phyloP scores from a whole-genome alignment of 2,113 vertebrate species.

The Nematolebias whitei region DNA sequence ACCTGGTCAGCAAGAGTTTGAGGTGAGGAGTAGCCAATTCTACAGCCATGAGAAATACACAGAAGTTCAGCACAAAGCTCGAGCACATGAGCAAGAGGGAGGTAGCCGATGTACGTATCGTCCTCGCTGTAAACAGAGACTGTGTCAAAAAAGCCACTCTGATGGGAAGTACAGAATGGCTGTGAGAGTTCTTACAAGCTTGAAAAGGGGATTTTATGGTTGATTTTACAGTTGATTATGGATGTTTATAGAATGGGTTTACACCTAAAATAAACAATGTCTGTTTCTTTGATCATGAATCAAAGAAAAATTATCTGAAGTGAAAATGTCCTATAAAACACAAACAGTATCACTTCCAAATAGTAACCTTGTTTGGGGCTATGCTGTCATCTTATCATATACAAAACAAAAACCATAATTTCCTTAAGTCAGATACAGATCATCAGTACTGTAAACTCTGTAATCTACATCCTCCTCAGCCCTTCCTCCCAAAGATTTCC shows the following conservation, averaged over 20 bases:
- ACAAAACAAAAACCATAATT: slow-evolving; percentile 9
- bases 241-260: not conserved
- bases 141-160: not conserved
- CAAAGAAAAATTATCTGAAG: too few relatives aligned
- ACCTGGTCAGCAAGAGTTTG: slow-evolving; percentile 95
- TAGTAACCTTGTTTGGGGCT: not conserved
- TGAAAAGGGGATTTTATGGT: too few relatives aligned
- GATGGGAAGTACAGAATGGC: too few relatives aligned
- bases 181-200: not conserved
- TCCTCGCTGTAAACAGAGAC: slow-evolving; percentile 81
- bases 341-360: too few relatives aligned
- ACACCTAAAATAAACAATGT: too few relatives aligned
- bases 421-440: slow-evolving; percentile 22
- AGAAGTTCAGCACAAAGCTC: slow-evolving; percentile 94
- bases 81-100: slow-evolving; percentile 94
- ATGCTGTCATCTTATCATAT: slow-evolving; percentile 12
- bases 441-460: slow-evolving; percentile 3
- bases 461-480: slow-evolving; percentile 36
- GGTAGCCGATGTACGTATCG: slow-evolving; percentile 92
- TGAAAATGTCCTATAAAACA: too few relatives aligned
- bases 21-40: slow-evolving; percentile 94
- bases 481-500: slow-evolving; percentile 19
- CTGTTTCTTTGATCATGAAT: too few relatives aligned
- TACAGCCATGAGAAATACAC: slow-evolving; percentile 88
- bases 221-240: not conserved